phyloP scores from a whole-genome alignment of 23 tunicate genomes.

The Ciona savignyi region DNA sequence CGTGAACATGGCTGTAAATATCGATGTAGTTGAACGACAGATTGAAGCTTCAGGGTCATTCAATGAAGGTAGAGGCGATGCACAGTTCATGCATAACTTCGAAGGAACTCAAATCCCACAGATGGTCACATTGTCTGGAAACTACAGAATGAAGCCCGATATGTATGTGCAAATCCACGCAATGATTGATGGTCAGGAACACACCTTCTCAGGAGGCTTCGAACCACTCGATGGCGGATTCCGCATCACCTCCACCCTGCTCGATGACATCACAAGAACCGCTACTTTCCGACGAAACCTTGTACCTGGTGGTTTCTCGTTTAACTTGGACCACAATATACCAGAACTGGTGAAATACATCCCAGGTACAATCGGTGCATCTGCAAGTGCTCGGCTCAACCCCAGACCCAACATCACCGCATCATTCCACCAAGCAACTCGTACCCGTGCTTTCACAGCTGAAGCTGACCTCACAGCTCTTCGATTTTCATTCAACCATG shows the following conservation, averaged over 20 bases:
- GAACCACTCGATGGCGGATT: constrained; percentile 28
- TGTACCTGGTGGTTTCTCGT: constrained; percentile 24
- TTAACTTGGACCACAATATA: constrained; percentile 36
- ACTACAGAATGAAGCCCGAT: constrained; percentile 28
- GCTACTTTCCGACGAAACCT: constrained; percentile 21
- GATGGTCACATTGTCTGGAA: background rate
- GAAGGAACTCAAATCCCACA: constrained; percentile 7
- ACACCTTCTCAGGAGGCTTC: constrained; percentile 19
- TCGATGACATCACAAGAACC: constrained; percentile 14
- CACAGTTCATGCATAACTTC: constrained; percentile 16
- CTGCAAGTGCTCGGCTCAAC: constrained; percentile 6
- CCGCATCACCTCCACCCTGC: constrained; percentile 29
- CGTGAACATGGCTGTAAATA: background rate
- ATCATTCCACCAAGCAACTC: constrained; percentile 11
- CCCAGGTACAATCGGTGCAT: constrained; percentile 17
- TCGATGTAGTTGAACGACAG: constrained; percentile 20
- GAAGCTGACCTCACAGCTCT: constrained; percentile 16
- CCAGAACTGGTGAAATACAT: constrained; percentile 24
- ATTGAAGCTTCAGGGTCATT: constrained; percentile 7
- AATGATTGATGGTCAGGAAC: constrained; percentile 17
- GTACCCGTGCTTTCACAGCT: constrained; percentile 13
- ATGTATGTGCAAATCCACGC: constrained; percentile 13
- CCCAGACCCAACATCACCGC: constrained; percentile 29
- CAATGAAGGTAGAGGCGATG: constrained; percentile 1
- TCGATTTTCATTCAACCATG: constrained; percentile 25